Evolutionary conservation across 2,797 vertebrate genomes (phyloP).

Genomic region (Macropus fuliginosus): DNA sequence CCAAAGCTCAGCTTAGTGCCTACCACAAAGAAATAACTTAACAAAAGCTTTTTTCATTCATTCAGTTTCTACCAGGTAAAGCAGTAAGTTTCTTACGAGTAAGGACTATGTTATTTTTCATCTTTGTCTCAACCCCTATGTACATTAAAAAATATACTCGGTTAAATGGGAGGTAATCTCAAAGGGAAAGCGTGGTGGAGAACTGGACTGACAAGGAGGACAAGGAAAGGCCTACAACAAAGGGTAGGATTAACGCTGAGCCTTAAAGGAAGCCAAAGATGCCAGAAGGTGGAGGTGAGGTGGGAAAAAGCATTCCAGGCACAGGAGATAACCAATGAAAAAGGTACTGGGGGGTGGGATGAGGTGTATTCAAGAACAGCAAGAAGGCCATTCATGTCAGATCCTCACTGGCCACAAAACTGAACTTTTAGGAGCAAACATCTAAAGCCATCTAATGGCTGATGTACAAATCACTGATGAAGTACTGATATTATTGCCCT

Average conservation of each 20-base stretch:
- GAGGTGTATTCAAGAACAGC: background rate
- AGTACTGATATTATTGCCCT: background rate
- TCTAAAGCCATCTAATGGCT: background rate
- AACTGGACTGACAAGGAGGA: background rate
- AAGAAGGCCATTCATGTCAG: background rate
- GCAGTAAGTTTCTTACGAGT: background rate
- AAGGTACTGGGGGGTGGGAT: background rate
- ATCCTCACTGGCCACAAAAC: background rate
- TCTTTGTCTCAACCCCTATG: no score
- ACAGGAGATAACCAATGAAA: background rate
- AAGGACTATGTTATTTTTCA: background rate
- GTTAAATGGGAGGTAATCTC: background rate
- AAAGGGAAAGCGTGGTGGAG: background rate
- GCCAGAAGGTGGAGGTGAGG: background rate
- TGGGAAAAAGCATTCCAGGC: background rate
- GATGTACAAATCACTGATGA: background rate
- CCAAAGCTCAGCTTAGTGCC: background rate
- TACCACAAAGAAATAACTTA: background rate
- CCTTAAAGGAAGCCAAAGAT: background rate
- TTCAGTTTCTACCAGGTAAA: background rate
- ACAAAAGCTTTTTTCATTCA: background rate
- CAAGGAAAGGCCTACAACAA: background rate
- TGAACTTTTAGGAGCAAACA: background rate
- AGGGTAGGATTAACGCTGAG: background rate
- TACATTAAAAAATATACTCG: background rate